Base-by-base conservation (phyloP, 2,113 vertebrate genomes). In the Euleptes europaea region DNA sequence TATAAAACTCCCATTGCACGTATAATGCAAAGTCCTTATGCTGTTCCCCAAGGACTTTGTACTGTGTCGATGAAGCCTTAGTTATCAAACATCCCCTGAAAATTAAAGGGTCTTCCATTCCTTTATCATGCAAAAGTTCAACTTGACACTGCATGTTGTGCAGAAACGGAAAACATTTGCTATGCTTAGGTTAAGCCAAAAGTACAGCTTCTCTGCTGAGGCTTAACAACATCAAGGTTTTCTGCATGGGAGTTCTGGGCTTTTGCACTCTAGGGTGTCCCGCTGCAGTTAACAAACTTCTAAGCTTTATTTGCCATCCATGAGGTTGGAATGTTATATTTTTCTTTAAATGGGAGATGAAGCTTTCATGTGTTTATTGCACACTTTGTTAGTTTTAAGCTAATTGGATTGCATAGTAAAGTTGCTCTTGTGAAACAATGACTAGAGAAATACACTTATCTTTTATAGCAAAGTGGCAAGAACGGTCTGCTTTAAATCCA, bases 341-440 rank as follows among this genome's bases (percentile, higher is more conserved):
- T 67, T 69, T 54, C 63, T 77, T 69, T 51, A 63, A 85, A 47
- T 72, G 84, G 78, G 40, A 72, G 54, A 23, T 60, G 33, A 80
- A 3, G 23, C 28, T 72, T 85, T 79, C 66, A 44, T 85, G 40
- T 28, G 38, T 79, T 85, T 72, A 85, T 72, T 72, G 51, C n/a
- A 72, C 51, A 31, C n/a, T 44, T n/a, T 85, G 67, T 63, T 79
- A 42, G n/a, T 85, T 72, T 73, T 79, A 73, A 44, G 76, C 84
- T 85, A 80, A 85, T 49, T 72, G 67, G 51, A 35, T 79, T 79
- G 54, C 44, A 79, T 35, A 35, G 40, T 65, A 69, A 80, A 49
- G 76, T 31, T 73, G 54, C 57, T 63, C 63, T 79, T 73, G 72
- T 89, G 66, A 84, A 51, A 84, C 31, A 87, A 79, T 33, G 57